A percentile compares a stretch with the other conserved stretches of the same genome.
Evolutionary conservation across 2,797 vertebrate species (phyloP).

Genomic region (Myotis vivesi): DNA sequence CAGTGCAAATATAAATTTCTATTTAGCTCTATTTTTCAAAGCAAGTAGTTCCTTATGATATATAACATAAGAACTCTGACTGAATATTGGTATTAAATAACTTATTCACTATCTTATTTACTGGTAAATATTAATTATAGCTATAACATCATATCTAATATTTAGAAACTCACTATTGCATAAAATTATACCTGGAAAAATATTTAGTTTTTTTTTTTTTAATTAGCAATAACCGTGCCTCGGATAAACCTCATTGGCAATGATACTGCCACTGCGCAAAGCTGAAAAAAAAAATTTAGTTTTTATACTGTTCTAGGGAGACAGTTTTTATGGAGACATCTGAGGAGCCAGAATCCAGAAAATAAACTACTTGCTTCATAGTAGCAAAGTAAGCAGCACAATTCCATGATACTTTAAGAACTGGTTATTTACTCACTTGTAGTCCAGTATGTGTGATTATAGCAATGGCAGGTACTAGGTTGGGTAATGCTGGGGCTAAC

Average conservation of each 20-base stretch:
- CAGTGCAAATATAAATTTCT: slow-evolving; percentile 27
- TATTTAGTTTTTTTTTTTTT: background rate
- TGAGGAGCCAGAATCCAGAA: background rate
- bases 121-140: background rate
- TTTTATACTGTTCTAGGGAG: background rate
- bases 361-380: slow-evolving; percentile 21
- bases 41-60: background rate
- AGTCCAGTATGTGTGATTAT: background rate
- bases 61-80: background rate
- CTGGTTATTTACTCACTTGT: background rate
- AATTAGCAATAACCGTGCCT: too few relatives aligned
- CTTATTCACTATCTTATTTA: background rate
- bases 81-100: slow-evolving; percentile 5
- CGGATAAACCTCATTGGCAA: too few relatives aligned
- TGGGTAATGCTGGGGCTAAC: too few relatives aligned
- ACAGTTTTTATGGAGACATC: background rate
- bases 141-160: background rate
- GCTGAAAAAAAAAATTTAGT: background rate
- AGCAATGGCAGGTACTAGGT: too few relatives aligned
- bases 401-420: background rate
- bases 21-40: slow-evolving; percentile 25
- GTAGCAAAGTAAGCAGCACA: background rate
- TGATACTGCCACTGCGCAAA: too few relatives aligned
- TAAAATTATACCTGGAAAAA: background rate
- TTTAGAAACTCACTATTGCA: slow-evolving; percentile 26